These are phyloP conservation scores for Penaeus chinensis DNA, from an alignment of 1,140 invertebrate species.

Conservation along the genomic window DNA sequence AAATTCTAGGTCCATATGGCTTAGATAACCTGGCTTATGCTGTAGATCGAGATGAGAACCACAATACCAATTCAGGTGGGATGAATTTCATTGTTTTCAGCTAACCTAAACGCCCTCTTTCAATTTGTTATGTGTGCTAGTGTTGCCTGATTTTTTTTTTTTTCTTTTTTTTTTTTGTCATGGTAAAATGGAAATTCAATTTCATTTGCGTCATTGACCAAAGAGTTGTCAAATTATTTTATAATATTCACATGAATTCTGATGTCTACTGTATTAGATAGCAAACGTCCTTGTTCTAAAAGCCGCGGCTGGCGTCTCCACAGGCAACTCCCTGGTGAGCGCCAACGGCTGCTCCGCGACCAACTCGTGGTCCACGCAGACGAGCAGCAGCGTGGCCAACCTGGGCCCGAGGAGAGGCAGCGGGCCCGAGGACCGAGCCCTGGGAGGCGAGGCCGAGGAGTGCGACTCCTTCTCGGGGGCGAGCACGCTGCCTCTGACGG, in stretches of 20 bases:
- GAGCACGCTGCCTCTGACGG: conserved; percentile 51
- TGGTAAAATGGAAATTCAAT: too few relatives aligned
- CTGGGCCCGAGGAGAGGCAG: conserved; percentile 31
- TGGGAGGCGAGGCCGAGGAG: conserved; percentile 29
- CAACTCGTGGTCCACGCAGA: conserved; percentile 31
- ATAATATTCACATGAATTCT: too few relatives aligned
- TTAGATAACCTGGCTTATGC: conserved; percentile 50
- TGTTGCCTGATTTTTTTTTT: background rate
- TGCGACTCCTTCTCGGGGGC: conserved; percentile 55
- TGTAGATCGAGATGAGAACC: conserved; percentile 46
- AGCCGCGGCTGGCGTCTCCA: background rate
- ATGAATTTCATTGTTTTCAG: background rate
- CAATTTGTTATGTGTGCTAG: too few relatives aligned
- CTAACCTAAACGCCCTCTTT: background rate
- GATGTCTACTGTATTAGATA: too few relatives aligned
- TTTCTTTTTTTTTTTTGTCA: too few relatives aligned
- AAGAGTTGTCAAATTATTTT: too few relatives aligned
- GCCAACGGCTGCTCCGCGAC: background rate
- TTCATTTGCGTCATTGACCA: too few relatives aligned
- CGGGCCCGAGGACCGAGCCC: background rate
- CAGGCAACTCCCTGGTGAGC: background rate
- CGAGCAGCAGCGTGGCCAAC: conserved; percentile 20
- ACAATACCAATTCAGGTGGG: conserved; percentile 49
- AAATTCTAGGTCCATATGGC: conserved; percentile 36
- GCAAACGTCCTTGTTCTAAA: too few relatives aligned